Percentiles rank a stretch among this genome's conserved stretches.
Evolutionary conservation across 2,113 vertebrate genomes (phyloP).

Genomic region (Datnioides undecimradiatus): DNA sequence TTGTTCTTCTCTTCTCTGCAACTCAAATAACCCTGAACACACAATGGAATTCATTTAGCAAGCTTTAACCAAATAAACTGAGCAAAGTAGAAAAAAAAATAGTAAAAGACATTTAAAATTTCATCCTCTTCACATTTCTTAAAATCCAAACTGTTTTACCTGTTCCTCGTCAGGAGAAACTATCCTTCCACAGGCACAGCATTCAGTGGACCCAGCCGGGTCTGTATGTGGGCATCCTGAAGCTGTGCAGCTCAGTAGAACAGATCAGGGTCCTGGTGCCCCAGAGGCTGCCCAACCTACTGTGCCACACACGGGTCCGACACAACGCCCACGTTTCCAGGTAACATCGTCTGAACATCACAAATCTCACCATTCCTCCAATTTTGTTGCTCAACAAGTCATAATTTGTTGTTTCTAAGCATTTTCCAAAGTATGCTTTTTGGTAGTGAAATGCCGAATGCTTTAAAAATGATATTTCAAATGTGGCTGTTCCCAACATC

Average conservation of each 20-base stretch:
- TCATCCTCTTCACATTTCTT: neutral
- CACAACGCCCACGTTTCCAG: conserved; percentile 82
- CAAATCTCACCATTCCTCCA: neutral
- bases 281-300: conserved; percentile 82
- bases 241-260: conserved; percentile 85
- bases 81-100: conserved; percentile 6
- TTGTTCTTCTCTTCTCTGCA: conserved; percentile 14
- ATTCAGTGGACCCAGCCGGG: conserved; percentile 76
- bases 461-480: neutral
- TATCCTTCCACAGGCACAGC: conserved; percentile 82
- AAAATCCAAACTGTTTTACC: neutral
- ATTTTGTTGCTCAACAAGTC: neutral
- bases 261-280: conserved; percentile 85
- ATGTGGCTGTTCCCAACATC: neutral
- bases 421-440: neutral
- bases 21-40: conserved; percentile 6
- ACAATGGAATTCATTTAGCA: conserved; percentile 4
- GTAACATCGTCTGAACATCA: conserved; percentile 51
- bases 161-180: conserved; percentile 75
- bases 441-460: neutral
- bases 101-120: conserved; percentile 5
- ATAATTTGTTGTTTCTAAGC: neutral
- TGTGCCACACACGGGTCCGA: conserved; percentile 81
- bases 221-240: conserved; percentile 85
- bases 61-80: conserved; percentile 2